A percentile compares a stretch with the other conserved stretches of the same genome.
phyloP scores from a whole-genome alignment of 2,797 vertebrate species.

The Falco rusticolus region DNA sequence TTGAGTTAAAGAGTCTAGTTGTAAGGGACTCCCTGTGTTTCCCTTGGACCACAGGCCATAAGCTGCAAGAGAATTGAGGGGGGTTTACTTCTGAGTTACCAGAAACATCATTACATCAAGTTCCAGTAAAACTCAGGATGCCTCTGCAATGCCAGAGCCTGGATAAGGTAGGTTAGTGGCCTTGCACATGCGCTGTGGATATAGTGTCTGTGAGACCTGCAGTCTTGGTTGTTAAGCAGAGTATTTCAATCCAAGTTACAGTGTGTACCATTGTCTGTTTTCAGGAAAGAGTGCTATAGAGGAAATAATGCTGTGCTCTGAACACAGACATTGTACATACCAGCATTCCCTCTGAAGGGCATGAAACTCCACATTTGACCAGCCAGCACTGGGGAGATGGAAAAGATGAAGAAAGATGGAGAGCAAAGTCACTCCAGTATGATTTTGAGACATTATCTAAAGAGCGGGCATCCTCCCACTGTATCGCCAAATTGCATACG shows the following conservation, averaged over 20 bases:
- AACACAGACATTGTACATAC: neutral
- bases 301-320: neutral
- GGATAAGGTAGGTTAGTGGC: neutral
- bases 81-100: neutral
- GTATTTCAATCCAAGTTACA: neutral
- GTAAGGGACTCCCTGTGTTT: neutral
- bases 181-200: too few species aligned
- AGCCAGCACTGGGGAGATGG: neutral
- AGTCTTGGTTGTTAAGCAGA: neutral
- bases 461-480: neutral
- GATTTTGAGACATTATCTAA: neutral
- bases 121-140: neutral
- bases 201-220: neutral
- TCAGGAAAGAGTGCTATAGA: neutral
- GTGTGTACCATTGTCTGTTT: neutral
- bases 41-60: neutral
- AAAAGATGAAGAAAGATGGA: neutral
- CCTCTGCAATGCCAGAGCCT: neutral
- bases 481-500: too few species aligned
- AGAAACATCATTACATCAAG: neutral
- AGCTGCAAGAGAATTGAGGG: neutral
- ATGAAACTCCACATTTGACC: neutral
- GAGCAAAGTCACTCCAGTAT: neutral
- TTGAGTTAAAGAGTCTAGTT: neutral
- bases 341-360: neutral